phyloP scores from a whole-genome alignment of 2,113 vertebrate species.

The Colistium nudipinnis region DNA sequence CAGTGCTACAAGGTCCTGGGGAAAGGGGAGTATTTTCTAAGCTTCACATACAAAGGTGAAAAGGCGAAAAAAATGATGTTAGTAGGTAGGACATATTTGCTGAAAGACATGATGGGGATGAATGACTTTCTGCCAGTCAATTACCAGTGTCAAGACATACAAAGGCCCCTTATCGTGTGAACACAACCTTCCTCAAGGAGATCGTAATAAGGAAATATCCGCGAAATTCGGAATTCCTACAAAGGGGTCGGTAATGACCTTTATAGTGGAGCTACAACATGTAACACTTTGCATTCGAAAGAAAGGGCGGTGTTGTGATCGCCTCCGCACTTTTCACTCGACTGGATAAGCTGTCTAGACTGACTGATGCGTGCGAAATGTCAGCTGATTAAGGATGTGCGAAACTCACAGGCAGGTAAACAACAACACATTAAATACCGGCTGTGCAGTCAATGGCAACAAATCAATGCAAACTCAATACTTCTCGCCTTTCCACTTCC shows the following conservation, averaged over 20 bases:
- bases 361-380: neutral
- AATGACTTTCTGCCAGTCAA: conserved; percentile 41
- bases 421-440: neutral
- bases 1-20: conserved; percentile 33
- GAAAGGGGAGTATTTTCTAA: conserved; percentile 15
- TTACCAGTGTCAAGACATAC: conserved; percentile 67
- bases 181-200: conserved; percentile 4
- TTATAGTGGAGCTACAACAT: conserved; percentile 23
- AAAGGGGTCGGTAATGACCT: neutral
- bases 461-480: neutral
- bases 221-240: neutral
- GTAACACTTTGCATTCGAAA: conserved; percentile 13
- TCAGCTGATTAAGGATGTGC: neutral
- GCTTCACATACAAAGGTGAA: conserved; percentile 21
- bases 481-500: neutral
- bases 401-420: neutral
- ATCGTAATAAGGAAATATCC: conserved; percentile 15
- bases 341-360: neutral
- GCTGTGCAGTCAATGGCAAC: neutral
- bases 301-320: neutral
- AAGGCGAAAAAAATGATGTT: conserved; percentile 27
- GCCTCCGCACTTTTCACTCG: neutral
- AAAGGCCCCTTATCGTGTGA: conserved; percentile 34
- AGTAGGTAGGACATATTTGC: conserved; percentile 31
- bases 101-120: conserved; percentile 13